Evolutionary conservation across 2,888 invertebrate genomes (phyloP), one percentile per base, ranked within the genome.

Genomic region (Pterobdella sp.): DNA sequence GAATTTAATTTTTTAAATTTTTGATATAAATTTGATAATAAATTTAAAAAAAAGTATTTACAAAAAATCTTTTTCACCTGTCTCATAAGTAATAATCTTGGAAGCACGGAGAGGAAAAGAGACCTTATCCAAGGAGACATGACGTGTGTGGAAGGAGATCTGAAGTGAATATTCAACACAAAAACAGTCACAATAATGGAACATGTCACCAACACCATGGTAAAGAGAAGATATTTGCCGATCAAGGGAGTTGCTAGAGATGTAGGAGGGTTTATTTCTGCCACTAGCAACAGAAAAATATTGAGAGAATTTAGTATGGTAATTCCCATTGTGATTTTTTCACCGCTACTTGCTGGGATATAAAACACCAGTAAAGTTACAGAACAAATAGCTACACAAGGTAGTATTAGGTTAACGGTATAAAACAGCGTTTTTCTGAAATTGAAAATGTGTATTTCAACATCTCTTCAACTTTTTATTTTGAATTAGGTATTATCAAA

Each of bases 51-150:
- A 63, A 14, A 26, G 7, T n/a, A 63, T n/a, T 63, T n/a, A 42
- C 22, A 74, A 32, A 68, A 36, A 4, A 72, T 70, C 29, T 68
- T 56, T 66, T 70, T 73, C 36, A 94, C 94, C 81, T 94, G 87
- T 81, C 90, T 89, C 90, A 95, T 95, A 79, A 93, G 91, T 75
- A 95, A 87, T 79, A 95, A 87, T 80, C 93, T 87, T 18, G 96
- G 96, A 79, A 96, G 87, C 81, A 94, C 91, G 84, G 96, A 93
- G 77, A 94, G 93, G 85, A 95, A 95, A 74, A 96, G 91, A 77
- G 92, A 87, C 82, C 93, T 91, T 76, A 96, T 93, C 96, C 96
- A 97, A 22, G 93, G 93, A 75, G 95, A 93, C 96, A 97, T 96
- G 82, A 90, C 89, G 86, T 96, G 96, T 66, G 96, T 97, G 85